phyloP scores from a whole-genome alignment of 2,888 invertebrate genomes.

The Cenopis cana region DNA sequence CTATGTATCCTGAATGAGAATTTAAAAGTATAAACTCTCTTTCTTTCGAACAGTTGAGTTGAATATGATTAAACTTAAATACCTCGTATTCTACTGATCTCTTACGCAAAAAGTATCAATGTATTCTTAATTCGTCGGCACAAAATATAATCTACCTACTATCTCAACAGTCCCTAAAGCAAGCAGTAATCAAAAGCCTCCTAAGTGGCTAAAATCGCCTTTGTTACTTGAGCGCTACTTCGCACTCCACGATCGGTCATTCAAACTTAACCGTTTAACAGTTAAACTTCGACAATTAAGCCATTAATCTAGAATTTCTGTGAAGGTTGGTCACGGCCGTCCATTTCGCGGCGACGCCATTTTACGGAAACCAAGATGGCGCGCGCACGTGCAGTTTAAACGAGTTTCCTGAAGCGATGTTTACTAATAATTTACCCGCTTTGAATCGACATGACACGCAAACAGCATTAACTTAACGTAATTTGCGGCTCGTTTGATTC shows the following conservation, averaged over 20 bases:
- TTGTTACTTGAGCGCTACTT: constrained; percentile 71
- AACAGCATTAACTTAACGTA: constrained; percentile 58
- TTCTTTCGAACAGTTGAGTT: too few relatives aligned
- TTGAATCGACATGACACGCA: constrained; percentile 57
- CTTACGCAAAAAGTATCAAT: not conserved
- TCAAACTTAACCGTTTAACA: constrained; percentile 67
- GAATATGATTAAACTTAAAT: too few relatives aligned
- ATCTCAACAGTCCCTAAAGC: constrained; percentile 17
- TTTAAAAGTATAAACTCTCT: too few relatives aligned
- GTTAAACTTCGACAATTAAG: constrained; percentile 77
- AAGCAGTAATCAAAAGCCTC: constrained; percentile 41
- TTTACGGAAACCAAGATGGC: constrained; percentile 59
- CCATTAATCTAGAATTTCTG: constrained; percentile 73
- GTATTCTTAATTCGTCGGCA: constrained; percentile 30
- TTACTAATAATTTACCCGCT: constrained; percentile 65
- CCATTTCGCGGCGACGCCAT: constrained; percentile 61
- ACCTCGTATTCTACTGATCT: not conserved
- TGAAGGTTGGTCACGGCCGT: constrained; percentile 56
- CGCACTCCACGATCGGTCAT: constrained; percentile 60
- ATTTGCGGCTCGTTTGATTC: constrained; percentile 49
- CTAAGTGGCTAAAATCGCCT: constrained; percentile 57
- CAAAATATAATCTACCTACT: constrained; percentile 47
- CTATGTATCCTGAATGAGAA: too few relatives aligned
- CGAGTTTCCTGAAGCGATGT: constrained; percentile 62
- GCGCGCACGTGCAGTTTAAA: constrained; percentile 59